Evolutionary conservation across 2,888 invertebrate species (phyloP).

Genomic region (Liodrosophila aerea): DNA sequence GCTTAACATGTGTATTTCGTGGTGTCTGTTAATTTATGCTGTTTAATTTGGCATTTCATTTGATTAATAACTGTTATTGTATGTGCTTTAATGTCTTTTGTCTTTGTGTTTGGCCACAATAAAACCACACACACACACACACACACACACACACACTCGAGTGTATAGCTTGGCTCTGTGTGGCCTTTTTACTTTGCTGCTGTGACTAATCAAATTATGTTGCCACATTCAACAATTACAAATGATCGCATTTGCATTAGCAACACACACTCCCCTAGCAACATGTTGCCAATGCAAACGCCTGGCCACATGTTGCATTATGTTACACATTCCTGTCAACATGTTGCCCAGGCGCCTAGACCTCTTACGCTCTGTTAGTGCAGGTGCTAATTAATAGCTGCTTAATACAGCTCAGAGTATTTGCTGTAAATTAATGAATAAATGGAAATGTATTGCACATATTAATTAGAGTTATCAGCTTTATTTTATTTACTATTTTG

Average conservation of each 20-base stretch:
- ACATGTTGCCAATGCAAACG: conserved; percentile 3
- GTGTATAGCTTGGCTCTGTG: conserved; percentile 3
- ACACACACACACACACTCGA: no score
- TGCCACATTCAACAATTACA: conserved; percentile 12
- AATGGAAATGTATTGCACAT: no score
- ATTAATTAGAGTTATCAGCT: no score
- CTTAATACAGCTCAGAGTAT: no score
- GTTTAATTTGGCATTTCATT: conserved; percentile 60
- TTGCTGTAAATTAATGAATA: no score
- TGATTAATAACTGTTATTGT: conserved; percentile 63
- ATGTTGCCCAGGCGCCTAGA: no score
- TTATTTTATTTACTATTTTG: no score
- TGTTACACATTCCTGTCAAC: conserved; percentile 28
- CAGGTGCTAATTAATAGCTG: no score
- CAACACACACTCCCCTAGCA: conserved; percentile 16
- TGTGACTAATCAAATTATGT: conserved; percentile 66
- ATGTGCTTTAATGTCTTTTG: conserved; percentile 29
- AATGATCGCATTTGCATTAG: conserved; percentile 20
- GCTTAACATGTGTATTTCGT: conserved; percentile 46
- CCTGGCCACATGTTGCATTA: no score
- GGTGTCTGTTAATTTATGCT: conserved; percentile 57
- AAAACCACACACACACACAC: conserved; percentile 12
- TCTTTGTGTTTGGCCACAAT: conserved; percentile 10
- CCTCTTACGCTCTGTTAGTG: no score
- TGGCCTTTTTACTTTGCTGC: conserved; percentile 24